These are phyloP conservation scores for Todus mexicanus DNA, from an alignment of 2,797 vertebrate species.

Conservation along the genomic window DNA sequence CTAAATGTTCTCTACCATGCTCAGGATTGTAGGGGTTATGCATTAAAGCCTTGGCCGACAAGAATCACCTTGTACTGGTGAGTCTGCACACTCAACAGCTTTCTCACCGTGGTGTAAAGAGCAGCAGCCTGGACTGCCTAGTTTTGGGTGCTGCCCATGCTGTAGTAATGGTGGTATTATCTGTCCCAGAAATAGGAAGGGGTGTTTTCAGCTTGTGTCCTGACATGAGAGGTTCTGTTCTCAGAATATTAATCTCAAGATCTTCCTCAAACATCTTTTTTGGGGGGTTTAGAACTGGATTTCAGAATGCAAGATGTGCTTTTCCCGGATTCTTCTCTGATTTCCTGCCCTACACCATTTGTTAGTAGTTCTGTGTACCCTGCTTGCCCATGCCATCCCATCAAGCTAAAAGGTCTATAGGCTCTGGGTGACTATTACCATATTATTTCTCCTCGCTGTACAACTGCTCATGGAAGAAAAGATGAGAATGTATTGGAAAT, in stretches of 20 bases:
- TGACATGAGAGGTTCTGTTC: not conserved
- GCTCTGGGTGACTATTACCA: not conserved
- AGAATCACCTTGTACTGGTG: not conserved
- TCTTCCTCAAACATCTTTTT: not conserved
- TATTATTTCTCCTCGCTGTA: not conserved
- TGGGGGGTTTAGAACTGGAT: not conserved
- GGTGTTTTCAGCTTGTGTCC: not conserved
- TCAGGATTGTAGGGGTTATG: not conserved
- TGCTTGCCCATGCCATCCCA: not conserved
- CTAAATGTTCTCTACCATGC: not conserved
- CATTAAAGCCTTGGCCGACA: not conserved
- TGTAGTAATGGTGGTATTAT: not conserved
- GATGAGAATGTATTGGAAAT: not conserved
- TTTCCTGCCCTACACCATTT: not conserved
- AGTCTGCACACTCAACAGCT: not conserved
- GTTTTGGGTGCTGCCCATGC: not conserved
- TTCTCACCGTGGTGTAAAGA: fast-evolving
- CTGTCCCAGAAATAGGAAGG: not conserved
- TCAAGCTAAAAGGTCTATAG: not conserved
- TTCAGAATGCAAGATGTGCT: not conserved
- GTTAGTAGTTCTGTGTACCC: not conserved
- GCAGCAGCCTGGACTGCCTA: fast-evolving
- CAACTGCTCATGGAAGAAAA: not conserved
- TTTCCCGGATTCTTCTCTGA: not conserved
- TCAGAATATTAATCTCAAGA: not conserved